These are phyloP conservation scores for Nerophis ophidion DNA, from an alignment of 2,113 vertebrate genomes.

Conservation along the genomic window DNA sequence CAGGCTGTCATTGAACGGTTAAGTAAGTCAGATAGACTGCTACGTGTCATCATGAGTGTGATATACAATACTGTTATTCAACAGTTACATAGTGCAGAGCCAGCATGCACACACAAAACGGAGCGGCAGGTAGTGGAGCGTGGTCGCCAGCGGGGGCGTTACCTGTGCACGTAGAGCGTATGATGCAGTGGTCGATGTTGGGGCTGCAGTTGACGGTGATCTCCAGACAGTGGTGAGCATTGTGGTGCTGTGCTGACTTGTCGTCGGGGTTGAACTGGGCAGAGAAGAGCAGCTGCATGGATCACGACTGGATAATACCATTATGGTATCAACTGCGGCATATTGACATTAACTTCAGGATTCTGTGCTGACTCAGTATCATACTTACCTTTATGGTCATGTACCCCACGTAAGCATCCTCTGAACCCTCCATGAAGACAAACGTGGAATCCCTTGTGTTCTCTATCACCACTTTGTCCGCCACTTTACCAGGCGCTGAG, in stretches of 20 bases:
- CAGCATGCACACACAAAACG: too few relatives aligned
- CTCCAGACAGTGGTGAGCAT: constrained; percentile 98
- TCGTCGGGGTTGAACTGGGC: constrained; percentile 97
- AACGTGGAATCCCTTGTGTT: constrained; percentile 99
- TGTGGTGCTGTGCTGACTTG: constrained; percentile 98
- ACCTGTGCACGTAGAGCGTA: constrained; percentile 99
- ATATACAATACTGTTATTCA: too few relatives aligned
- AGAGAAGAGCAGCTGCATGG: constrained; percentile 22
- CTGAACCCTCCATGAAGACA: constrained; percentile 99
- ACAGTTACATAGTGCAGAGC: too few relatives aligned
- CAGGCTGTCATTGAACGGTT: too few relatives aligned
- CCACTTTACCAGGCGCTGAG: constrained; percentile 92
- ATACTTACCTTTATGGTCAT: constrained; percentile 96
- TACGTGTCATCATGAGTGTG: too few relatives aligned
- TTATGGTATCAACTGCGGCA: too few relatives aligned
- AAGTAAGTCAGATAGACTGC: too few relatives aligned
- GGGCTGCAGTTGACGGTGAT: constrained; percentile 99
- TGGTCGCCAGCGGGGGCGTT: constrained; percentile 1
- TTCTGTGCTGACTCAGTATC: neutral
- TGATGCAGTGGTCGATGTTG: constrained; percentile 98
- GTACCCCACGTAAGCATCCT: constrained; percentile 97
- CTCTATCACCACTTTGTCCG: constrained; percentile 87
- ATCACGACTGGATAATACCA: too few relatives aligned
- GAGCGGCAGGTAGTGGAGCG: too few relatives aligned
- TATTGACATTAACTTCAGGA: too few relatives aligned